These are phyloP conservation scores for Atractosteus spatula DNA, from an alignment of 2,113 vertebrate genomes.

Conservation along the genomic window DNA sequence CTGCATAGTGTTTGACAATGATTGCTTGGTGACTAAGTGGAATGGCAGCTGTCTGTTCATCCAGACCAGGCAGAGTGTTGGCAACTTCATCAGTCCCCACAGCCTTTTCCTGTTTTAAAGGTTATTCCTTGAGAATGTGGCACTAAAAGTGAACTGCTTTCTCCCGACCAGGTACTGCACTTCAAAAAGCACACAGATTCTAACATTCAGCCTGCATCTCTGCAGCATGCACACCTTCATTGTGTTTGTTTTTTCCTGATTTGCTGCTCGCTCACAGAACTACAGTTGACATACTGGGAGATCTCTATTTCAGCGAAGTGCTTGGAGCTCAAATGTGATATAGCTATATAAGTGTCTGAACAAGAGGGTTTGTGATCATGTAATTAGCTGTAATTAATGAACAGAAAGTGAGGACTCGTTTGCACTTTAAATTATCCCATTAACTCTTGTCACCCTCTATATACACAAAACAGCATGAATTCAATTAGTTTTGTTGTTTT, in stretches of 20 bases:
- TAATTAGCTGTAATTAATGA: conserved; percentile 99
- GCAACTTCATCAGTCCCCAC: too few relatives aligned
- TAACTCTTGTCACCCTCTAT: conserved; percentile 98
- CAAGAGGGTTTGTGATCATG: conserved; percentile 88
- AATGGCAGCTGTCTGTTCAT: too few relatives aligned
- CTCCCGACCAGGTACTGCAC: too few relatives aligned
- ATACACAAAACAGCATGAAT: conserved; percentile 97
- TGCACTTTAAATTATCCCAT: conserved; percentile 99
- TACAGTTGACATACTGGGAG: conserved; percentile 35
- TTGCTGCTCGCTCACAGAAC: conserved; percentile 25
- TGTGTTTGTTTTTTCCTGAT: conserved; percentile 18
- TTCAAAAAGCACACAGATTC: too few relatives aligned
- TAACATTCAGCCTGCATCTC: too few relatives aligned
- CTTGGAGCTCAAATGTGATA: conserved; percentile 64
- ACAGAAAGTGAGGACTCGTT: conserved; percentile 98
- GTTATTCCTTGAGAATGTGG: too few relatives aligned
- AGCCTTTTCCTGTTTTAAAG: too few relatives aligned
- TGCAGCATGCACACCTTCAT: too few relatives aligned
- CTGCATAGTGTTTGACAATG: too few relatives aligned
- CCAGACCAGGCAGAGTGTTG: too few relatives aligned
- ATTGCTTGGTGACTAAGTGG: too few relatives aligned
- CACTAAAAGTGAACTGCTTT: too few relatives aligned
- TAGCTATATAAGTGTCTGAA: conserved; percentile 85
- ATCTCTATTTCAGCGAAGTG: conserved; percentile 43
- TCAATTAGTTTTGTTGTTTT: conserved; percentile 92